Evolutionary conservation across 2,797 vertebrate genomes (phyloP).

Genomic region (Bryconaethiops microstoma): DNA sequence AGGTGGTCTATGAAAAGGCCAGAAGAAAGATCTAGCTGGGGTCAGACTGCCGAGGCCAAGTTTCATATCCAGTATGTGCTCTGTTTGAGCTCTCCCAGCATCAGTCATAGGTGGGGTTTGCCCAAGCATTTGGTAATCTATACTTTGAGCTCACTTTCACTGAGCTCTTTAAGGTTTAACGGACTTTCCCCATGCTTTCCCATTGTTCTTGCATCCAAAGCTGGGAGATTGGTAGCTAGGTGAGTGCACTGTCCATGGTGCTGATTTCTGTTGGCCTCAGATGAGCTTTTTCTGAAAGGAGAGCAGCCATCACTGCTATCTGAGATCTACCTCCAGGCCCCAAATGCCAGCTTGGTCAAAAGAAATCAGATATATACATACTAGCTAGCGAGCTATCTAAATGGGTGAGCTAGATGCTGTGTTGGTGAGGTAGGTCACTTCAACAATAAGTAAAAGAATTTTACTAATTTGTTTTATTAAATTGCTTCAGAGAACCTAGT

Average conservation of each 20-base stretch:
- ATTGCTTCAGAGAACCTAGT: too few species aligned
- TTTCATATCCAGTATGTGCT: slow-evolving; percentile 43
- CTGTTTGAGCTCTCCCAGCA: slow-evolving; percentile 53
- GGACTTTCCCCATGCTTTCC: slow-evolving; percentile 49
- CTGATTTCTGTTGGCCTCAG: slow-evolving; percentile 41
- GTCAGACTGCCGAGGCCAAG: slow-evolving; percentile 44
- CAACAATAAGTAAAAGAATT: neutral
- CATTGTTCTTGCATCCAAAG: slow-evolving; percentile 52
- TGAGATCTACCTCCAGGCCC: neutral
- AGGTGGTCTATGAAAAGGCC: slow-evolving; percentile 37
- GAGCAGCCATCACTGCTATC: neutral
- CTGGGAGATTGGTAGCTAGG: slow-evolving; percentile 30
- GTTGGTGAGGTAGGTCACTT: neutral
- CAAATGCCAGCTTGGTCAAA: neutral
- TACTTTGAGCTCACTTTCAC: slow-evolving; percentile 44
- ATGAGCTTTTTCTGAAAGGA: slow-evolving; percentile 45
- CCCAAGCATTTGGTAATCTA: slow-evolving; percentile 40
- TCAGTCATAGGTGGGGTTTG: slow-evolving; percentile 49
- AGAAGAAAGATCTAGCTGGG: slow-evolving; percentile 33
- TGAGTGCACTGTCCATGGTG: slow-evolving; percentile 26
- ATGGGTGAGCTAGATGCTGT: too few species aligned
- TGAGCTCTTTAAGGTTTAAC: slow-evolving; percentile 55
- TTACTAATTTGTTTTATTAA: too few species aligned
- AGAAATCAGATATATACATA: neutral
- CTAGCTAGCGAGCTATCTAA: neutral